Evolutionary conservation across 2,797 vertebrate species (phyloP).

Genomic region (Lacerta agilis): DNA sequence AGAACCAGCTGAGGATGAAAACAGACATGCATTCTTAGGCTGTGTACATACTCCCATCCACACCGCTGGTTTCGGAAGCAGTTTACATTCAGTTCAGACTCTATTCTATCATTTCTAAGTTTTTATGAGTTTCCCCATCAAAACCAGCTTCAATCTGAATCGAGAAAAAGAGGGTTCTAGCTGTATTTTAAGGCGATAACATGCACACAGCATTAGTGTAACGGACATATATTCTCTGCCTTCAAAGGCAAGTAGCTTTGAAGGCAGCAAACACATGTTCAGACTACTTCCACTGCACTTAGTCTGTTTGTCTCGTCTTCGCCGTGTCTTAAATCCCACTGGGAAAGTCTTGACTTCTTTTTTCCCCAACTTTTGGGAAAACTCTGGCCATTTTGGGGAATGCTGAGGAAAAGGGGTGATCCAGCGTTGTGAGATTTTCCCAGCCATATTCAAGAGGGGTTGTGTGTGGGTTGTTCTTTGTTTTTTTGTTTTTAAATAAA

Average conservation of each 20-base stretch:
- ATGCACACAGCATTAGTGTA: not conserved
- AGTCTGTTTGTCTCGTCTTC: not conserved
- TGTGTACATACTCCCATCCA: no score
- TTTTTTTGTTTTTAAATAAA: not conserved
- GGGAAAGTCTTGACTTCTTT: not conserved
- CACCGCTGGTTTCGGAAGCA: no score
- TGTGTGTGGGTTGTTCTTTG: not conserved
- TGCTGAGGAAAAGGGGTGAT: not conserved
- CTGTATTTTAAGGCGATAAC: no score
- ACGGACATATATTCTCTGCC: not conserved
- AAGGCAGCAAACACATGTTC: not conserved
- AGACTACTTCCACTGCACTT: not conserved
- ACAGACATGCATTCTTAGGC: not conserved
- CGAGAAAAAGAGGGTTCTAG: no score
- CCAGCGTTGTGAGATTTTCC: not conserved
- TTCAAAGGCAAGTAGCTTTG: not conserved
- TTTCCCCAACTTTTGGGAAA: not conserved
- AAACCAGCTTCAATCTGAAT: no score
- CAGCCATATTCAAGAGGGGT: not conserved
- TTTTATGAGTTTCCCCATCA: no score
- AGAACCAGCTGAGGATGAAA: not conserved
- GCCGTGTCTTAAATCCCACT: not conserved
- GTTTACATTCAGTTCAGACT: no score
- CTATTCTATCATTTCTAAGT: no score
- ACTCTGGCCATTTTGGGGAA: not conserved